Base-by-base conservation (phyloP, 1,140 invertebrate species). In the Helicoverpa zea region DNA sequence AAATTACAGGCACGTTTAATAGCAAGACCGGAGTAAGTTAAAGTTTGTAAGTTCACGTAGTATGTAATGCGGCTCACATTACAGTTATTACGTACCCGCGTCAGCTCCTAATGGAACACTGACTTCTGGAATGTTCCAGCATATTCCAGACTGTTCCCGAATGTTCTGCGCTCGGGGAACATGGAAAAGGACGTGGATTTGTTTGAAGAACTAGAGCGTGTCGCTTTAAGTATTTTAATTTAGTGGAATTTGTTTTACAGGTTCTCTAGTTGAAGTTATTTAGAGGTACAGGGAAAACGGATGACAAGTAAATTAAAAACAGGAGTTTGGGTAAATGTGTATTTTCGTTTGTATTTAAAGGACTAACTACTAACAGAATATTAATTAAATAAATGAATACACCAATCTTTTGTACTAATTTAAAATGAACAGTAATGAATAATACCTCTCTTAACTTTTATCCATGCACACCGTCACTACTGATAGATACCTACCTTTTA, bases 21-120 rank as follows among this genome's bases (percentile, higher is more conserved):
- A 43, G 4, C 9, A 43, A 7, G 0, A 9, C 35, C n/a, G 64
- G 11, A 68, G 43, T 18, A 16, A 66, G 64, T 16, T 23, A 7
- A 68, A 43, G 43, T 68, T 47, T 49, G 43, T 11, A 29, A 16
- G n/a, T 30, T 66, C 63, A 13, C 10, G 35, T 66, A n/a, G 12
- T 16, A 43, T 47, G 63, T 66, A 18, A 66, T 68, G 64, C 16
- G 64, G n/a, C 64, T 68, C 64, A 43, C 64, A 49, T 49, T 68
- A 68, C 64, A 68, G 35, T 68, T 68, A 68, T 68, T 68, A 68
- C 64, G 64, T 23, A 68, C 64, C 35, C 64, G 43, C 64, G 43
- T 68, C 64, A 68, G 64, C 7, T 68, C 49, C 64, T 23, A 68
- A 68, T 68, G 64, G 64, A 68, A 68, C 64, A 68, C 64, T 51